phyloP scores from a whole-genome alignment of 2,113 vertebrate species.

The Coturnix japonica region DNA sequence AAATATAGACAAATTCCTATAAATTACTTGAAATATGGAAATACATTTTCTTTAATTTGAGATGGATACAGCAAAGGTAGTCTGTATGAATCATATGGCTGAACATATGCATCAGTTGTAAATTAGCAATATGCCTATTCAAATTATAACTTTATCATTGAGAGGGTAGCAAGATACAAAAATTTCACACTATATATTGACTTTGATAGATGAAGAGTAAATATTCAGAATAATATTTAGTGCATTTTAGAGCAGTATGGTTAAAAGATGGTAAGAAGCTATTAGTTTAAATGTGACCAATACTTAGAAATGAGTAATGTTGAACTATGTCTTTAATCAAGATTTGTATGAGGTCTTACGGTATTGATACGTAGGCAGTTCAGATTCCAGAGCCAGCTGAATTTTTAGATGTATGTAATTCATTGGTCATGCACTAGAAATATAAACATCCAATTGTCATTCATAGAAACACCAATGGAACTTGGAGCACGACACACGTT shows the following conservation, averaged over 20 bases:
- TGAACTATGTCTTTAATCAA: background rate
- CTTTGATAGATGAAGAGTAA: background rate
- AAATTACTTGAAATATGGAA: background rate
- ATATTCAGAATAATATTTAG: background rate
- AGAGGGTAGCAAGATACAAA: background rate
- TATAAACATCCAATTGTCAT: constrained; percentile 30
- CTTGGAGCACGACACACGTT: background rate
- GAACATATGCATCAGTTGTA: background rate
- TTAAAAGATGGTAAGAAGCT: background rate
- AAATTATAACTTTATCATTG: background rate
- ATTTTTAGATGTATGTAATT: background rate
- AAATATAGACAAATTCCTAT: background rate
- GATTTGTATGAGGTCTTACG: background rate
- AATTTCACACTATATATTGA: background rate
- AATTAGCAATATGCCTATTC: background rate
- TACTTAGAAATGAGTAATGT: background rate
- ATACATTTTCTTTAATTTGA: background rate
- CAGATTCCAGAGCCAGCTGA: background rate
- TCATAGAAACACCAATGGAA: background rate
- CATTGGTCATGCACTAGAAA: background rate
- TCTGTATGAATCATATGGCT: background rate
- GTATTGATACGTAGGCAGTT: background rate
- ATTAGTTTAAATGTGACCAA: background rate
- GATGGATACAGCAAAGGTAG: background rate
- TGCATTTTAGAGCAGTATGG: background rate